phyloP scores from a whole-genome alignment of 92 coral and sea anemone genomes.

The Parazoanthus darwini region DNA sequence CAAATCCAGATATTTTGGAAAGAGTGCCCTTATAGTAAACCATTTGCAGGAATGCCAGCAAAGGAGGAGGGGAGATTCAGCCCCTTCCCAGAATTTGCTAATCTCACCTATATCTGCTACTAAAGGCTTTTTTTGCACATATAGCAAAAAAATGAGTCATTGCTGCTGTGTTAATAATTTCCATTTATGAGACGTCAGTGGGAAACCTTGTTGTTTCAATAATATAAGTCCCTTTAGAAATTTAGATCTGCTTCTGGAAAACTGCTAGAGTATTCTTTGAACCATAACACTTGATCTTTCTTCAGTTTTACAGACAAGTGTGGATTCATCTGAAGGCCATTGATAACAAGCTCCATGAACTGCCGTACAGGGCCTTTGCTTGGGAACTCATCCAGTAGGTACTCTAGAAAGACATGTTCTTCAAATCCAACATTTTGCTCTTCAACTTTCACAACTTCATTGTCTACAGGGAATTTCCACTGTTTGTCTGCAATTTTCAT shows the following conservation, averaged over 20 bases:
- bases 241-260: conserved; percentile 82
- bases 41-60: too few species aligned
- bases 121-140: too few species aligned
- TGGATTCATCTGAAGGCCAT: conserved; percentile 93
- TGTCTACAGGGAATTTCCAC: conserved; percentile 94
- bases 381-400: conserved; percentile 84
- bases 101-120: too few species aligned
- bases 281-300: conserved; percentile 83
- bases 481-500: conserved; percentile 74
- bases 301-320: conserved; percentile 78
- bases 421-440: conserved; percentile 87
- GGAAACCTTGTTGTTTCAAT: neutral
- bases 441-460: conserved; percentile 84
- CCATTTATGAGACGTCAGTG: neutral
- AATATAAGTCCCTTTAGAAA: conserved; percentile 33
- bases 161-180: too few species aligned
- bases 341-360: conserved; percentile 94
- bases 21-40: too few species aligned
- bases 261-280: conserved; percentile 80
- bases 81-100: too few species aligned
- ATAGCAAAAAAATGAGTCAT: too few species aligned
- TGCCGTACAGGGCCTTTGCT: conserved; percentile 87
- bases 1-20: too few species aligned
- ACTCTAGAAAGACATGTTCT: conserved; percentile 90
- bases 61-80: too few species aligned